Evolutionary conservation across 2,113 vertebrate species (phyloP).

Genomic region (Smithornis capensis): DNA sequence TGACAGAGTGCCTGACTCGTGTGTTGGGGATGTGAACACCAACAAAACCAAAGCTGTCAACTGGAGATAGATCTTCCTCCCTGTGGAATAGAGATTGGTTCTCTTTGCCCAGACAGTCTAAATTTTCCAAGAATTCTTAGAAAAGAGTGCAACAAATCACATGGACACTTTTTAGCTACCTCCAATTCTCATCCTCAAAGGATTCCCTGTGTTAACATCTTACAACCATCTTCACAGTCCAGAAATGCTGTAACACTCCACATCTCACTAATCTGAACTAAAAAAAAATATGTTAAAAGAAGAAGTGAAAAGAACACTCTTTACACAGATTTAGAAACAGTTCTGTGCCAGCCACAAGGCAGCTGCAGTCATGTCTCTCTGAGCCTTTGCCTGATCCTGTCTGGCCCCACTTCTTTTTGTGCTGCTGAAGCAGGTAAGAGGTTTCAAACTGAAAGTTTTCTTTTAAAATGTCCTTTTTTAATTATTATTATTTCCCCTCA

Average conservation of each 20-base stretch:
- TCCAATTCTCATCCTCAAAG: neutral
- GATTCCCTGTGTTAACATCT: neutral
- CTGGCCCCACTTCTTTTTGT: neutral
- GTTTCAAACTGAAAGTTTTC: neutral
- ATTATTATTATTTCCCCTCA: rapidly evolving
- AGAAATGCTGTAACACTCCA: neutral
- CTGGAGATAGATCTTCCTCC: neutral
- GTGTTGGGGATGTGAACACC: neutral
- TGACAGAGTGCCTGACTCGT: neutral
- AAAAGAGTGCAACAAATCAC: neutral
- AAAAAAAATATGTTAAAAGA: neutral
- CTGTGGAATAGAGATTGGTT: neutral
- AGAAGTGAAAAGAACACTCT: neutral
- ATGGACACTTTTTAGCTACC: neutral
- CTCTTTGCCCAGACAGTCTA: neutral
- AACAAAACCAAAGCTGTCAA: neutral
- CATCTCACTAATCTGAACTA: neutral
- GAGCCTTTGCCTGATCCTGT: neutral
- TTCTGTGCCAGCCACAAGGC: neutral
- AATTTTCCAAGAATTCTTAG: neutral
- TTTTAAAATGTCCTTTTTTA: neutral
- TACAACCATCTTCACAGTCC: neutral
- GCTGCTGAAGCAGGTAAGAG: neutral
- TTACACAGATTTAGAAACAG: neutral
- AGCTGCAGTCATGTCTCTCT: neutral